Base-by-base conservation (phyloP, 2,888 invertebrate genomes). In the Caenorhabditis japonica region DNA sequence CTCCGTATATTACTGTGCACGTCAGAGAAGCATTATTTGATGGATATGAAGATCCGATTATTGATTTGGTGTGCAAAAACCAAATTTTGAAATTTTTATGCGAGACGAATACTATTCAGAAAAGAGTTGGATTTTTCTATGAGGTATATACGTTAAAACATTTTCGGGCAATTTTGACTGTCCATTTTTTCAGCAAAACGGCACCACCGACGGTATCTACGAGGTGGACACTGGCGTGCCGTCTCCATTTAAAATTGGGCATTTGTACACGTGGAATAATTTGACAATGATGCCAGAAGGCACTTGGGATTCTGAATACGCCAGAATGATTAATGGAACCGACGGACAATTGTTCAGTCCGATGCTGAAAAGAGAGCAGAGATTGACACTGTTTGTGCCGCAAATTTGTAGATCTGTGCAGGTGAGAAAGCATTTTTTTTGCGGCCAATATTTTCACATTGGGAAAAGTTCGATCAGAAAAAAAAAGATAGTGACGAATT, bases 341-440 rank as follows among this genome's bases (percentile, higher is more conserved):
- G 85, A 84, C 46, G 85, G 85, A 7, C 85, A 86, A 51, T 43
- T 86, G 23, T 86, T 85, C 76, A 72, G 78, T 17, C 85, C 85
- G 23, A 56, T 80, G 13, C 33, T 85, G 17, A 44, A 75, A 33
- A 49, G 72, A 46, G 71, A 62, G 15, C 52, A 79, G 3, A 38
- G 66, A 0, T 33, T 83, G 19, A 66, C 61, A 7, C 27, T 84
- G 3, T 86, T 86, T 46, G 80, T 81, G 13, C 80, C 80, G 8
- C 79, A 76, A 36, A 76, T 83, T 10, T 84, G 84, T 55, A 60
- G 86, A 49, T 71, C 80, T 3, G 72, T 85, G 15, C 73, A 30
- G 30, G 30, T 30, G 10, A 10, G 30, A 30, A n/a, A n/a, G n/a
- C n/a, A n/a, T n/a, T n/a, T n/a, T n/a, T n/a, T n/a, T n/a, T n/a